A percentile compares a stretch with the other conserved stretches of the same genome.
These are phyloP conservation scores for Mormyrops boulengeri DNA, from an alignment of 2,797 vertebrate species.

Conservation along the genomic window DNA sequence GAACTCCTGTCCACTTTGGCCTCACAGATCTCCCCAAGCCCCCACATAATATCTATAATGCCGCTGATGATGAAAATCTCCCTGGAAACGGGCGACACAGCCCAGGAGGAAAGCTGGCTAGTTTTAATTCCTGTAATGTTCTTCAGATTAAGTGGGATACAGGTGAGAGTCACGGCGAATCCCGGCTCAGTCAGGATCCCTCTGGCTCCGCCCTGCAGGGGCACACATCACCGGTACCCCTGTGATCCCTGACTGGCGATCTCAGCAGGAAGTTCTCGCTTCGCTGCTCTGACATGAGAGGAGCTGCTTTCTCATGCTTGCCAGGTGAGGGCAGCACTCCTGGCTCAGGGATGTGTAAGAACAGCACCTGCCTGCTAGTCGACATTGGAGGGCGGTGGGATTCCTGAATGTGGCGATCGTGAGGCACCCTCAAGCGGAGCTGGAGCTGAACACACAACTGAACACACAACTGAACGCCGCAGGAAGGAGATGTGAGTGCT, in stretches of 20 bases:
- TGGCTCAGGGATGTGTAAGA: neutral
- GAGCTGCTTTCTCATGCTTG: neutral
- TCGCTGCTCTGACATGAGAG: neutral
- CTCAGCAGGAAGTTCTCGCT: neutral
- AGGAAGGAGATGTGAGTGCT: neutral
- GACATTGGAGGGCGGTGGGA: neutral
- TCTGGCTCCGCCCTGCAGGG: neutral
- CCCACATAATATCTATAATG: neutral
- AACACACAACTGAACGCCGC: neutral
- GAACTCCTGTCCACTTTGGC: neutral
- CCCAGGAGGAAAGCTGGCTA: neutral
- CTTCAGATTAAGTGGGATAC: neutral
- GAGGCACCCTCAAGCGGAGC: neutral
- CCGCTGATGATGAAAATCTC: neutral
- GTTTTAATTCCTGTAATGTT: neutral
- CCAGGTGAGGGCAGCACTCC: conserved; percentile 23
- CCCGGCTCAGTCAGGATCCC: conserved; percentile 1
- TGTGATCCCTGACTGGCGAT: conserved; percentile 7
- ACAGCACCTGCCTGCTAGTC: neutral
- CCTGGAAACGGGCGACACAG: neutral
- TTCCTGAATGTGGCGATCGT: neutral
- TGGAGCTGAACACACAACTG: neutral
- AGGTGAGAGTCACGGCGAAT: neutral
- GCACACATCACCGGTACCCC: conserved; percentile 15
- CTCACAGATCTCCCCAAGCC: neutral